Conservation (phyloP, 2,113 vertebrate genomes). For the Sinosuthora webbiana region DNA sequence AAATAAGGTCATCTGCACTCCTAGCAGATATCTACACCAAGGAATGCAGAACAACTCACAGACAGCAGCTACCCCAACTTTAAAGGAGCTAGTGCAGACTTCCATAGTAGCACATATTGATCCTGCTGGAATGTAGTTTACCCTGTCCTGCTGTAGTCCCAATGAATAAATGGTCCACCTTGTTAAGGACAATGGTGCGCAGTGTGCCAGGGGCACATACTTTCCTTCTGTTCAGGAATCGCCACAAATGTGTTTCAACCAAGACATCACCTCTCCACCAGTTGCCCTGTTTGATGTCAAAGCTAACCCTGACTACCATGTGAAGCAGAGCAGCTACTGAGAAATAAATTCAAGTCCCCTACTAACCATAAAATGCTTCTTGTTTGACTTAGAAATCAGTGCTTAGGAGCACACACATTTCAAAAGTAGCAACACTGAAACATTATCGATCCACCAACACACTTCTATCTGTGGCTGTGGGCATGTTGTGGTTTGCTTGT, state of each 20-base stretch:
- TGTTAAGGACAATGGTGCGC: not conserved
- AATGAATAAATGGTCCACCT: not conserved
- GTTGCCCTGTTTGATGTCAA: not conserved
- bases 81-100: not conserved
- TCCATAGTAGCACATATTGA: not conserved
- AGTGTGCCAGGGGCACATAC: not conserved
- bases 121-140: not conserved
- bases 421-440: not conserved
- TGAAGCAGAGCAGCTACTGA: not conserved
- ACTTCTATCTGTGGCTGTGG: not conserved
- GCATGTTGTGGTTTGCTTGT: constrained; percentile 21
- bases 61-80: not conserved
- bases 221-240: not conserved
- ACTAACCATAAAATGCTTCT: not conserved
- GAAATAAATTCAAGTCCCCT: not conserved
- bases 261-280: not conserved
- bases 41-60: not conserved
- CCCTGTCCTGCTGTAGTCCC: not conserved
- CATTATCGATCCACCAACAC: not conserved
- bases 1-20: not conserved
- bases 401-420: not conserved
- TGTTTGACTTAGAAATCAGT: not conserved
- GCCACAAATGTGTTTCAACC: not conserved
- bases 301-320: rapidly evolving
- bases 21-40: not conserved